Evolutionary conservation across 2,797 vertebrate genomes (phyloP).

Genomic region (Dermochelys coriacea): DNA sequence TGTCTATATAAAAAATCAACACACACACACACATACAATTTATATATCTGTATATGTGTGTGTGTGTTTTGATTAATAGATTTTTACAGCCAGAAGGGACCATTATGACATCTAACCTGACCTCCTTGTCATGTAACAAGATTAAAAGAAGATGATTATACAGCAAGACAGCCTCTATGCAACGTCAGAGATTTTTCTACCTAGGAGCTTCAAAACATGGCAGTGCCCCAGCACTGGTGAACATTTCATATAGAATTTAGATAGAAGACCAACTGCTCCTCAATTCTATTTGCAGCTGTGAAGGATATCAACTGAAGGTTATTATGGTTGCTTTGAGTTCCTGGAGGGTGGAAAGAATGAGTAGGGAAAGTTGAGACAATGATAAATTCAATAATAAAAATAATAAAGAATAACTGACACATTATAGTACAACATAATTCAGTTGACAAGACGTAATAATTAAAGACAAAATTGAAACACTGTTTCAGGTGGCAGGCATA

Average conservation of each 20-base stretch:
- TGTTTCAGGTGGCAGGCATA: conserved; percentile 64
- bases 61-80: background rate
- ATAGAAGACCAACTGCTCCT: background rate
- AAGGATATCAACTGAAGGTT: background rate
- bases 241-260: background rate
- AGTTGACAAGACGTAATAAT: fast-evolving
- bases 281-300: background rate
- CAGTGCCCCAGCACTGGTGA: background rate
- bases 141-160: background rate
- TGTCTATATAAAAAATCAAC: no score
- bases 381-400: background rate
- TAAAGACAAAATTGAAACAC: background rate
- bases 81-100: background rate
- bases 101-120: background rate
- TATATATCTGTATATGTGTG: no score
- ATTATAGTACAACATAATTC: fast-evolving
- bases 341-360: background rate
- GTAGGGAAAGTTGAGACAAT: background rate
- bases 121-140: background rate
- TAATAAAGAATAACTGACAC: background rate
- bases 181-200: background rate
- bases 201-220: background rate
- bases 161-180: background rate
- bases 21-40: no score
- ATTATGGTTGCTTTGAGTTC: background rate